A percentile compares a stretch with the other conserved stretches of the same genome.
These are phyloP conservation scores for Endomychus coccineus DNA, from an alignment of 2,888 invertebrate species.

Conservation along the genomic window DNA sequence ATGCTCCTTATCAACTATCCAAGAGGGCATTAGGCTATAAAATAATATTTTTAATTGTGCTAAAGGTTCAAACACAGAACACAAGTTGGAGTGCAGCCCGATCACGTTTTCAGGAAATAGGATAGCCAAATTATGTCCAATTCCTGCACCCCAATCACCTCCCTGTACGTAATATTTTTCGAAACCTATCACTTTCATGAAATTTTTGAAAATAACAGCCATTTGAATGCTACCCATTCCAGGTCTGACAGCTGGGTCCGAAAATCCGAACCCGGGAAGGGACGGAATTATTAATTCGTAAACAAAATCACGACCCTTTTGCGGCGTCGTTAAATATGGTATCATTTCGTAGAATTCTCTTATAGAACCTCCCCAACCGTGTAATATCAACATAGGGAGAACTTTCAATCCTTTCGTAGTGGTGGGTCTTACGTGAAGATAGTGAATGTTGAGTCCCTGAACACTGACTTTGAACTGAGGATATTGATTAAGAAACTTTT, in stretches of 20 bases:
- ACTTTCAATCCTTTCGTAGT: slow-evolving; percentile 36
- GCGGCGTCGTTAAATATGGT: slow-evolving; percentile 55
- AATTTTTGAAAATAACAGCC: slow-evolving; percentile 53
- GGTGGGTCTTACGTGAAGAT: slow-evolving; percentile 52
- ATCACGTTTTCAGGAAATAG: slow-evolving; percentile 55
- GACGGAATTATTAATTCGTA: slow-evolving; percentile 57
- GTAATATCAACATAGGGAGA: slow-evolving; percentile 63
- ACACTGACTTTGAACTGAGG: slow-evolving; percentile 65
- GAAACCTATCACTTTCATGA: slow-evolving; percentile 65
- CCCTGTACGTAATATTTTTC: slow-evolving; percentile 64
- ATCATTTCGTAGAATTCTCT: slow-evolving; percentile 76
- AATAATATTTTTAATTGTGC: slow-evolving; percentile 41
- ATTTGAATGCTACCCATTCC: slow-evolving; percentile 55
- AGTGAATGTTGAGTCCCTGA: slow-evolving; percentile 64
- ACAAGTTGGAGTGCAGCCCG: slow-evolving; percentile 58
- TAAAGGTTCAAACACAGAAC: slow-evolving; percentile 36
- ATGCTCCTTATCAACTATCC: slow-evolving; percentile 50
- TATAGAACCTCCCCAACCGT: slow-evolving; percentile 88
- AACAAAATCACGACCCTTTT: slow-evolving; percentile 49
- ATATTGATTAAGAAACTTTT: slow-evolving; percentile 54
- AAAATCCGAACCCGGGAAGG: slow-evolving; percentile 48
- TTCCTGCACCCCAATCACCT: slow-evolving; percentile 73
- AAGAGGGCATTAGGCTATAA: slow-evolving; percentile 50
- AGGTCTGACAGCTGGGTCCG: slow-evolving; percentile 51
- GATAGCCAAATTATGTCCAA: slow-evolving; percentile 54